Evolutionary conservation across 2,113 vertebrate genomes (phyloP), one percentile per base, ranked within the genome.

Genomic region (Amazona vittata): DNA sequence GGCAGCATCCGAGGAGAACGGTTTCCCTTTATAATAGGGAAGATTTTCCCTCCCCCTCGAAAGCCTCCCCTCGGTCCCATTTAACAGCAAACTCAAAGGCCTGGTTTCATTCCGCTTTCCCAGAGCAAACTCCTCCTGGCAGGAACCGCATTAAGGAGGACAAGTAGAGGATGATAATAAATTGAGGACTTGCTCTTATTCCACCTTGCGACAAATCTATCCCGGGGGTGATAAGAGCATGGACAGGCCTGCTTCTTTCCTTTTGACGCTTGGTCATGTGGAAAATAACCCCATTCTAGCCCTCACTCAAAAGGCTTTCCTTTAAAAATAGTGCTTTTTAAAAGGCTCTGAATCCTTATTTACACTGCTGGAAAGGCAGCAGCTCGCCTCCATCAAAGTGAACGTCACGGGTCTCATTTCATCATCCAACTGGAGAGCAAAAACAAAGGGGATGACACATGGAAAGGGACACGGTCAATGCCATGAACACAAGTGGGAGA

Each of bases 71-170:
- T 73, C 20, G 49, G 57, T 60, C 86, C 86, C 84, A 92, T 94
- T 96, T 89, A 94, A 86, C 68, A 60, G 83, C 68, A 84, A 28
- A 47, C 90, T 91, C 80, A 93, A 96, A 94, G 91, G 52, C 80
- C 90, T 92, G 94, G 95, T 95, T 97, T 96, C 92, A 82, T 90
- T 96, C 95, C 62, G 18, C 70, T 95, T 96, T 96, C 96, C 89
- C 96, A 96, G 93, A 94, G 89, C 94, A 97, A 97, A 96, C 91
- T 93, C 95, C 79, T 93, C 94, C 92, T 92, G 95, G 94, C 94
- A 96, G 96, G 80, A 86, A 1, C 92, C 89, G 80, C 96, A 89
- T 94, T 91, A 95, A 92, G 69, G 81, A 87, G 77, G 81, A 89
- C 77, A 46, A 95, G 89, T 52, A 92, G 92, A 94, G 96, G 94